These are phyloP conservation scores for Spicauda simplicius DNA, from an alignment of 2,888 invertebrate genomes.

Conservation along the genomic window DNA sequence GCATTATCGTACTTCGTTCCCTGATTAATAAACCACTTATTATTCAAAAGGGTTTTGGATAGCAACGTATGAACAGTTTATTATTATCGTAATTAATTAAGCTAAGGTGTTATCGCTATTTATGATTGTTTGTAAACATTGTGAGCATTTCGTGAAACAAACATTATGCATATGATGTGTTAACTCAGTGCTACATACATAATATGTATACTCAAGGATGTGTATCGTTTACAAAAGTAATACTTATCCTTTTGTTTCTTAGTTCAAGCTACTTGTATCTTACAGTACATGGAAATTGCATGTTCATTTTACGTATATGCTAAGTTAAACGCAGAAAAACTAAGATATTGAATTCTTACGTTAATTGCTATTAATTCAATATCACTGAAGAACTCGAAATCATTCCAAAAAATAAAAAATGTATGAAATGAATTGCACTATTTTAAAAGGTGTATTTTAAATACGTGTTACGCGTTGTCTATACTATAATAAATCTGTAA, in stretches of 20 bases:
- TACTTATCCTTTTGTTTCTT: constrained; percentile 17
- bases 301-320: background rate
- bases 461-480: too few species aligned
- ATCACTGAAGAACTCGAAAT: too few species aligned
- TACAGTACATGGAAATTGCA: background rate
- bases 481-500: too few species aligned
- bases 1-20: background rate
- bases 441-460: too few species aligned
- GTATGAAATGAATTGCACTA: too few species aligned
- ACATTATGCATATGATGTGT: background rate
- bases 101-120: background rate
- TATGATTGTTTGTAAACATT: background rate
- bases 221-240: constrained; percentile 12
- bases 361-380: too few species aligned
- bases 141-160: background rate
- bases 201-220: background rate
- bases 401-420: too few species aligned
- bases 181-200: background rate
- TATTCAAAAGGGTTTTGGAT: background rate
- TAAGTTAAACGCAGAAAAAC: too few species aligned
- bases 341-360: too few species aligned
- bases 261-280: background rate
- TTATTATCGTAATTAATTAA: background rate
- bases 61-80: background rate
- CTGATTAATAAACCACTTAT: background rate